phyloP scores from a whole-genome alignment of 2,113 vertebrate species.

The Thamnophis sirtalis region DNA sequence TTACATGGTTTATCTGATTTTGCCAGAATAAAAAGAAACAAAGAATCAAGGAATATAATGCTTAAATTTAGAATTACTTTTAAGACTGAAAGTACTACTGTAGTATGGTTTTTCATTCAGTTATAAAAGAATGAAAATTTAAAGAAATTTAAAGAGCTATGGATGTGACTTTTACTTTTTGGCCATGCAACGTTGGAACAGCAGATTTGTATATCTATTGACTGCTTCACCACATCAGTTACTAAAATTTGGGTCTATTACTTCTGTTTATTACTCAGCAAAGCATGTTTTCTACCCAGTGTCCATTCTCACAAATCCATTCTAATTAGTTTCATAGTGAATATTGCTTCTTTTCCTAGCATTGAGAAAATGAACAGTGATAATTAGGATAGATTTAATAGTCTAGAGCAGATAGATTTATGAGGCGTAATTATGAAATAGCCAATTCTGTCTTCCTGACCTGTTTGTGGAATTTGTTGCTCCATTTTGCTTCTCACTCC shows the following conservation, averaged over 20 bases:
- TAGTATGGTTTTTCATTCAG: not conserved
- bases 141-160: no score
- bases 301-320: not conserved
- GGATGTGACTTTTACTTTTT: not conserved
- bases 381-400: not conserved
- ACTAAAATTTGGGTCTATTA: not conserved
- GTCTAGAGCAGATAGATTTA: not conserved
- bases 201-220: not conserved
- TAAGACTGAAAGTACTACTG: not conserved
- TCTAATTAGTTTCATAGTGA: not conserved
- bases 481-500: not conserved
- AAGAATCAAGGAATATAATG: not conserved
- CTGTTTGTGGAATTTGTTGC: not conserved
- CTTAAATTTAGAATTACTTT: not conserved
- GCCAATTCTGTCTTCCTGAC: not conserved
- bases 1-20: not conserved
- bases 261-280: not conserved
- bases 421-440: not conserved
- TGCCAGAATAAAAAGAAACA: not conserved
- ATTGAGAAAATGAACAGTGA: not conserved
- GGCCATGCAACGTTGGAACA: not conserved
- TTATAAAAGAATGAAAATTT: not conserved
- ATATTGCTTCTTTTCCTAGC: not conserved
- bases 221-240: not conserved
- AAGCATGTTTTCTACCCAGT: not conserved